Evolutionary conservation across 2,113 vertebrate species (phyloP), one percentile per base, ranked within the genome.

Genomic region (Ancistrus triradiatus): DNA sequence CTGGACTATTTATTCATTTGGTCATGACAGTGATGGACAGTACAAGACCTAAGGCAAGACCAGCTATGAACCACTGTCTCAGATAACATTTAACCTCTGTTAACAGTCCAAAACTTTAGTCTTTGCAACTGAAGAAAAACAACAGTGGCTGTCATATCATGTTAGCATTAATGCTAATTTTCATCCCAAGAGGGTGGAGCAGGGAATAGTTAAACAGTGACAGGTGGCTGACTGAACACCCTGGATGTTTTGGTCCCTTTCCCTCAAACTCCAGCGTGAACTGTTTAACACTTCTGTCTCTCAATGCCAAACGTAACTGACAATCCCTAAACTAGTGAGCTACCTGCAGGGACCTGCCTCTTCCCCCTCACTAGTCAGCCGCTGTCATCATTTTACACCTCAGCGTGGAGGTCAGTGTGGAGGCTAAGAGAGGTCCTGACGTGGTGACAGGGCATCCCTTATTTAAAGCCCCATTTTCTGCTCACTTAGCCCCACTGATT

Each of bases 401-500:
- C 70, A 72, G 78, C 53, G 68, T 64, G 60, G 55, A 51, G 51
- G 63, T 27, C 37, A 46, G 61, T 35, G 47, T 53, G 24, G 43
- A 58, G 53, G 44, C 64, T 52, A 47, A 18, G 9, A 47, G 42
- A 24, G 19, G 21, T 43, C 44, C 24, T 28, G 49, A 63, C 37
- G 37, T 52, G 55, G 35, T 57, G 31, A 47, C 58, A 48, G 50
- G 42, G 11, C 17, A 37, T 65, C 62, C 50, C 22, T 43, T 25
- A 11, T 77, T 74, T 66, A 56, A 44, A 65, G 68, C 64, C 49
- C 66, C 40, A 37, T 59, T 70, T 78, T 67, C 74, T 70, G 63
- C 76, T 84, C 84, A 81, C 84, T 70, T 55, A 77, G 80, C 77
- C 51, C 69, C 73, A 75, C 80, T 84, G 81, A 86, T 85, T 84